Evolutionary conservation across 1,140 invertebrate genomes (phyloP), one percentile per base, ranked within the genome.

Genomic region (Lamellibrachia luymesi): DNA sequence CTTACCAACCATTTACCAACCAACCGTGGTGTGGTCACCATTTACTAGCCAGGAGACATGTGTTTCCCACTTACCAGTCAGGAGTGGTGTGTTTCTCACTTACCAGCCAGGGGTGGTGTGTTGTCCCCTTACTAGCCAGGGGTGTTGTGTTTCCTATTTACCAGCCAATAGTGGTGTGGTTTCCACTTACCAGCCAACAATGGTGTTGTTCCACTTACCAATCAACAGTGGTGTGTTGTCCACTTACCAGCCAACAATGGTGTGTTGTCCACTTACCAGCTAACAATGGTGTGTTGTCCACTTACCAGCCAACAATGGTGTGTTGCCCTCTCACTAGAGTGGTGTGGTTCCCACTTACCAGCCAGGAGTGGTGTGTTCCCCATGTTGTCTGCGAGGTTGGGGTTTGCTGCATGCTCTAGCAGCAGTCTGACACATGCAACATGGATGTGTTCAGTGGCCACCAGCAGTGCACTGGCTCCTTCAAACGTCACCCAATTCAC

Each of bases 381-480:
- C 0, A 98, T 99, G 94, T 98, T 98, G 95, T 99, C 98, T 95
- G 98, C 98, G 0, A 98, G 98, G 96, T 99, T 99, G 5, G 98
- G 98, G 95, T 99, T 98, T 1, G 98, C 98, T 2, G 98, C 98
- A 25, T 98, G 98, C 94, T 99, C 98, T 51, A 99, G 96, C 0
- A 99, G 96, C 22, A 94, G 22, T 49, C 56, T 94, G 0, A 98
- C 98, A 0, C 98, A 98, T 95, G 98, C 98, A 91, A 80, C 52
- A 51, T 93, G 51, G 13, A 92, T 89, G 2, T 99, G 99, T 96
- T 99, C 99, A 95, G 99, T 99, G 94, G 99, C 99, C 96, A 99
- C 99, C 96, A 99, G 99, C 91, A 99, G 97, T 56, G 99, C 99
- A 1, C 99, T 99, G 94, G 99, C 99, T n/a, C 96, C 90, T 91